phyloP scores from a whole-genome alignment of 2,888 invertebrate species.

The Deilephila elpenor region DNA sequence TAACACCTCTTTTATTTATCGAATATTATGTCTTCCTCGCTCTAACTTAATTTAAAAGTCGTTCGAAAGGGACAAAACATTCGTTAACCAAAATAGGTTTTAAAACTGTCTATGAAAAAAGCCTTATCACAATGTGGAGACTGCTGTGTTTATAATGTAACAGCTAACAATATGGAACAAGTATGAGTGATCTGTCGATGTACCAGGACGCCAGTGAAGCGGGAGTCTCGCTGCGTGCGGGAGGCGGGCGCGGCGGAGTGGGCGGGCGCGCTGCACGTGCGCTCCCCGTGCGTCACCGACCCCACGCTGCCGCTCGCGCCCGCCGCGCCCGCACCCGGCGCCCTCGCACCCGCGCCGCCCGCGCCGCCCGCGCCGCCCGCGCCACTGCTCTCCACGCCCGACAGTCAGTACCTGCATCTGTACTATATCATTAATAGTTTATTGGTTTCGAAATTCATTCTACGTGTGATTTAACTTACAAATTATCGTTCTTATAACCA shows the following conservation, averaged over 20 bases:
- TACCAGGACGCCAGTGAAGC: slow-evolving; percentile 74
- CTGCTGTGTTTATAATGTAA: too few species aligned
- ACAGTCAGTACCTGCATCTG: slow-evolving; percentile 52
- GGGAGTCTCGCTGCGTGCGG: slow-evolving; percentile 56
- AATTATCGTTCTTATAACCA: too few species aligned
- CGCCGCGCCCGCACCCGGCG: slow-evolving; percentile 35
- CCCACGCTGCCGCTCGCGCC: slow-evolving; percentile 69
- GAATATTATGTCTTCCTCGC: too few species aligned
- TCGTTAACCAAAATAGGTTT: too few species aligned
- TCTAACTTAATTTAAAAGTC: too few species aligned
- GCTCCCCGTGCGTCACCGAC: slow-evolving; percentile 74
- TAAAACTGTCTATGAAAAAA: too few species aligned
- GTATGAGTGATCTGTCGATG: not conserved
- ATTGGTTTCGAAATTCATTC: too few species aligned
- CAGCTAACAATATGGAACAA: not conserved
- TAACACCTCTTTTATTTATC: too few species aligned
- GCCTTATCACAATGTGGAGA: too few species aligned
- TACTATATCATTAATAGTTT: too few species aligned
- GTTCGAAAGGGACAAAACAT: too few species aligned
- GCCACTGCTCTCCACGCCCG: slow-evolving; percentile 58
- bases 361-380: slow-evolving; percentile 33
- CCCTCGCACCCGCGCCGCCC: slow-evolving; percentile 33
- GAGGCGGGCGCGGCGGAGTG: slow-evolving; percentile 38
- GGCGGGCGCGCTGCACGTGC: slow-evolving; percentile 52
- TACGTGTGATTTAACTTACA: too few species aligned